These are phyloP conservation scores for Calameuta idolon DNA, from an alignment of 2,888 invertebrate species.

Conservation along the genomic window DNA sequence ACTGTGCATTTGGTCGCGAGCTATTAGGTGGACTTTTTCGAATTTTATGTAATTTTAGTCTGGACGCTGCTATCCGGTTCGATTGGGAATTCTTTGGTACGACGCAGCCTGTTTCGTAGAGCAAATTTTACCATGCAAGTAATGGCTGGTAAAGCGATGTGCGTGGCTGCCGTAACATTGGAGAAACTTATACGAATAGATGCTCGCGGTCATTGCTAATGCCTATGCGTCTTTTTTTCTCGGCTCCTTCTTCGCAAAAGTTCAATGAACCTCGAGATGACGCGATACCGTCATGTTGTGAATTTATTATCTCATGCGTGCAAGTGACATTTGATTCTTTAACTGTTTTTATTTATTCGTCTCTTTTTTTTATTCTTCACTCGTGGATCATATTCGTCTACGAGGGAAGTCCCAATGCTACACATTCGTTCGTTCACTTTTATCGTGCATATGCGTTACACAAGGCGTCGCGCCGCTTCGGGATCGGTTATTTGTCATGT, in stretches of 20 bases:
- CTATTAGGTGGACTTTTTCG: not conserved
- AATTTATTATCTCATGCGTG: conserved; percentile 57
- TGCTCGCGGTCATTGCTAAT: not conserved
- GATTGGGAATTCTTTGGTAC: not conserved
- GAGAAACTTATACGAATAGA: not conserved
- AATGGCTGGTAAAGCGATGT: not conserved
- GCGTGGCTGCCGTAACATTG: not conserved
- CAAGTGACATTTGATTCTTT: conserved; percentile 44
- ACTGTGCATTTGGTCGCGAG: not conserved
- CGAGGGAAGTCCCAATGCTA: not conserved
- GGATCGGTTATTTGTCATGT: not conserved
- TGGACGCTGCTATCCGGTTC: not conserved
- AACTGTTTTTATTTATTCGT: conserved; percentile 14
- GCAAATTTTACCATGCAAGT: not conserved
- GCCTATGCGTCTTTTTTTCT: not conserved
- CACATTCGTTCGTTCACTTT: not conserved
- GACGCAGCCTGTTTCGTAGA: not conserved
- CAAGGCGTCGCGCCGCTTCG: not conserved
- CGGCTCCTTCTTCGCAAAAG: conserved; percentile 16
- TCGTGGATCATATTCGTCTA: not conserved
- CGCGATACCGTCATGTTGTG: conserved; percentile 49
- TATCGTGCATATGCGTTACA: not conserved
- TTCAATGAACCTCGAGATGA: conserved; percentile 51
- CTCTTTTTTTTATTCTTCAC: conserved; percentile 13
- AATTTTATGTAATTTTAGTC: not conserved